phyloP scores from a whole-genome alignment of 2,888 invertebrate species.

The Drosophila dives region DNA sequence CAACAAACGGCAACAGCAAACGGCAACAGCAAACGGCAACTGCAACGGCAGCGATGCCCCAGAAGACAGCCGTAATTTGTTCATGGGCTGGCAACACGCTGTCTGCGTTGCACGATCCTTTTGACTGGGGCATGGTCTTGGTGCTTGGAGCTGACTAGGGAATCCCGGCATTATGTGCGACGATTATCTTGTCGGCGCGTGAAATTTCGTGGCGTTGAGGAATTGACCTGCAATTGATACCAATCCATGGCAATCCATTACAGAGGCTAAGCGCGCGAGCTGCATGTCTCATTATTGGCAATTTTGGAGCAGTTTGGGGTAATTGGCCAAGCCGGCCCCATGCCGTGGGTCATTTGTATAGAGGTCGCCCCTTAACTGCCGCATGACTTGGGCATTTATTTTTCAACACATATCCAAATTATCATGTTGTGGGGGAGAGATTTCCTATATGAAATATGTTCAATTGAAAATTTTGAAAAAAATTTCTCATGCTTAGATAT shows the following conservation, averaged over 20 bases:
- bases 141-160: conserved; percentile 79
- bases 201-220: conserved; percentile 65
- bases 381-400: conserved; percentile 66
- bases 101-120: conserved; percentile 78
- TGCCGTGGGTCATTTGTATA: conserved; percentile 56
- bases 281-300: conserved; percentile 84
- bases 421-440: conserved; percentile 5
- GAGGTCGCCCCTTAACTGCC: conserved; percentile 31
- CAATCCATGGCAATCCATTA: conserved; percentile 83
- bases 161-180: conserved; percentile 77
- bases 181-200: conserved; percentile 76
- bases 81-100: conserved; percentile 67
- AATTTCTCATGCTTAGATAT: conserved; percentile 6
- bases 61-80: conserved; percentile 16
- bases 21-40: conserved; percentile 19
- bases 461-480: not conserved
- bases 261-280: conserved; percentile 81
- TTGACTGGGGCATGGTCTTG: conserved; percentile 10
- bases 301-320: conserved; percentile 77
- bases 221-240: conserved; percentile 84
- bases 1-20: conserved; percentile 25
- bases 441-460: not conserved
- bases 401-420: conserved; percentile 43
- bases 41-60: conserved; percentile 26
- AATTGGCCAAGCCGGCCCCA: conserved; percentile 55